A percentile compares a stretch with the other conserved stretches of the same genome.
Evolutionary conservation across 2,113 vertebrate genomes (phyloP).

Genomic region (Pseudonaja textilis): DNA sequence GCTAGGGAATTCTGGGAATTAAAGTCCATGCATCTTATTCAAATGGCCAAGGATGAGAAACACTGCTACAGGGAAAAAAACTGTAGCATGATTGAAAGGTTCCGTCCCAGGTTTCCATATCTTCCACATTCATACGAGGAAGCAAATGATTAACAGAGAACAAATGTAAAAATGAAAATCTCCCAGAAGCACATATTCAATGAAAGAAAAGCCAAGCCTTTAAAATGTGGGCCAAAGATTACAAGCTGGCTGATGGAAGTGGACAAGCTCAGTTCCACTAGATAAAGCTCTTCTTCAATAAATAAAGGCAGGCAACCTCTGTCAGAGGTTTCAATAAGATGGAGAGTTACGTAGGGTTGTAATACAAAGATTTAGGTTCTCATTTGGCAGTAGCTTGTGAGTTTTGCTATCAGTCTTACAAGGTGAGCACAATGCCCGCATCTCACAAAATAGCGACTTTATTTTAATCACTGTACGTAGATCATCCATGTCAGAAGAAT

Average conservation of each 20-base stretch:
- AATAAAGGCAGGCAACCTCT: neutral
- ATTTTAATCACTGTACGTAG: constrained; percentile 25
- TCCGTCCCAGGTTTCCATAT: neutral
- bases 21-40: neutral
- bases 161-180: neutral
- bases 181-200: neutral
- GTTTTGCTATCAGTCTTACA: constrained; percentile 20
- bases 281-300: neutral
- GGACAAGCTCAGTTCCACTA: neutral
- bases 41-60: neutral
- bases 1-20: neutral
- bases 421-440: constrained; percentile 17
- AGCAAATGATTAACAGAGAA: neutral
- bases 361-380: constrained; percentile 19
- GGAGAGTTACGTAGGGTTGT: constrained; percentile 16
- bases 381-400: neutral
- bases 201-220: neutral
- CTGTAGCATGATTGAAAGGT: neutral
- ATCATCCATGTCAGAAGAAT: constrained; percentile 28
- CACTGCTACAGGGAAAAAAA: neutral
- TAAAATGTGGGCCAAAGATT: neutral
- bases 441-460: constrained; percentile 13
- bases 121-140: constrained; percentile 1
- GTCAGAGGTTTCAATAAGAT: constrained; percentile 14
- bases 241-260: constrained; percentile 3